Evolutionary conservation across 2,797 vertebrate species (phyloP).

Genomic region (Tokudaia tokunoshimensis): DNA sequence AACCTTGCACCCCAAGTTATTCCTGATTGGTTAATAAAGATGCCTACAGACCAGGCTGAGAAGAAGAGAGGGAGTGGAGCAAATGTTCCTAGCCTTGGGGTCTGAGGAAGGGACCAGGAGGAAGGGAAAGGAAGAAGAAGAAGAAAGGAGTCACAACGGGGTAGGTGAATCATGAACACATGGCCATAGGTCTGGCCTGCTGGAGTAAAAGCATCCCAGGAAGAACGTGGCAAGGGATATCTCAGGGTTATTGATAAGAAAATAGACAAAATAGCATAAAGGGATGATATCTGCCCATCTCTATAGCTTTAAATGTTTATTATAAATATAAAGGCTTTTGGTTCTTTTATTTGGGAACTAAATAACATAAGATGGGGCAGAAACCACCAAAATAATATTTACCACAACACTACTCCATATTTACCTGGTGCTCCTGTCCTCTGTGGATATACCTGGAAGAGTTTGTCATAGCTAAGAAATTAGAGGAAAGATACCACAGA

Average conservation of each 20-base stretch:
- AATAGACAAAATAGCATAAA: neutral
- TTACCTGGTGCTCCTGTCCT: neutral
- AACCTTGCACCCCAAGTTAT: neutral
- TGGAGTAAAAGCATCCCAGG: neutral
- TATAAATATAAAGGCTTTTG: neutral
- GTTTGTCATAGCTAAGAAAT: neutral
- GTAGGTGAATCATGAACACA: neutral
- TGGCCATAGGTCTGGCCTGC: neutral
- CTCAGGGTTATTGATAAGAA: neutral
- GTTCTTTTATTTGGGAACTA: neutral
- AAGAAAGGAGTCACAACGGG: neutral
- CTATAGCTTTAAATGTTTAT: neutral
- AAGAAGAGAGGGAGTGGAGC: neutral
- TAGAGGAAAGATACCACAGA: neutral
- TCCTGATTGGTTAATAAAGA: neutral
- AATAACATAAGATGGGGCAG: neutral
- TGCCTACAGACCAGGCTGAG: neutral
- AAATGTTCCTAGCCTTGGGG: neutral
- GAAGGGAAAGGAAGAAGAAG: neutral
- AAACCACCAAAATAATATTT: neutral
- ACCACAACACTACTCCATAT: neutral
- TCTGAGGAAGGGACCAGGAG: neutral
- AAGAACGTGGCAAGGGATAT: neutral
- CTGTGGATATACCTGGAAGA: neutral
- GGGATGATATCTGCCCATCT: neutral